Evolutionary conservation across 2,113 vertebrate species (phyloP).

Genomic region (Campylomormyrus numenius): DNA sequence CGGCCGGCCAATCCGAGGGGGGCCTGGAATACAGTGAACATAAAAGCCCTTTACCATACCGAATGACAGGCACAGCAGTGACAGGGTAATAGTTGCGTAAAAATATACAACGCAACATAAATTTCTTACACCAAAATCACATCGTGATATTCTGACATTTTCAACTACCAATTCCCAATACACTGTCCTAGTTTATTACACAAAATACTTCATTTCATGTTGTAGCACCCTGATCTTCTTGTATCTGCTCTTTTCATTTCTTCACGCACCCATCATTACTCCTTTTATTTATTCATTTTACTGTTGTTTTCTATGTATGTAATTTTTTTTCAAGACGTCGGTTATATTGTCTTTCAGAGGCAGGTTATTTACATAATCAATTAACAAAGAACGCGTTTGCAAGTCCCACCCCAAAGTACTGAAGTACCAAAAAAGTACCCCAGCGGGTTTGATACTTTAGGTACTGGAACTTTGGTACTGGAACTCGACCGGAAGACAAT

Average conservation of each 20-base stretch:
- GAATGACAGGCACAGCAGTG: background rate
- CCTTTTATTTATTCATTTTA: background rate
- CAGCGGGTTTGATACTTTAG: too few relatives aligned
- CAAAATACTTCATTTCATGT: background rate
- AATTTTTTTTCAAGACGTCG: background rate
- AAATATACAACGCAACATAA: background rate
- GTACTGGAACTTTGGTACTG: too few relatives aligned
- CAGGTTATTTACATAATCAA: background rate
- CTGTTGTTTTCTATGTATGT: background rate
- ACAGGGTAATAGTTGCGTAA: background rate
- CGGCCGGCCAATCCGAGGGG: conserved; percentile 35
- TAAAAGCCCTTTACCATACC: background rate
- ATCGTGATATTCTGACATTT: background rate
- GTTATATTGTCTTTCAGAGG: background rate
- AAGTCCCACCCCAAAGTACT: background rate
- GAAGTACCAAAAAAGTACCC: background rate
- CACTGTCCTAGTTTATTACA: background rate
- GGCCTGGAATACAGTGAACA: conserved; percentile 31
- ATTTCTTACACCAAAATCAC: background rate
- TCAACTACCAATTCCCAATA: background rate
- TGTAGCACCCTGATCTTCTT: background rate
- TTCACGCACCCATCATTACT: background rate
- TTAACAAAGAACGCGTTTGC: background rate
- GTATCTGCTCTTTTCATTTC: background rate
- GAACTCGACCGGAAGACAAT: too few relatives aligned